Percentiles rank a stretch among this genome's conserved stretches.
phyloP scores from a whole-genome alignment of 2,113 vertebrate species.

The Hypocryptadius cinnamomeus region DNA sequence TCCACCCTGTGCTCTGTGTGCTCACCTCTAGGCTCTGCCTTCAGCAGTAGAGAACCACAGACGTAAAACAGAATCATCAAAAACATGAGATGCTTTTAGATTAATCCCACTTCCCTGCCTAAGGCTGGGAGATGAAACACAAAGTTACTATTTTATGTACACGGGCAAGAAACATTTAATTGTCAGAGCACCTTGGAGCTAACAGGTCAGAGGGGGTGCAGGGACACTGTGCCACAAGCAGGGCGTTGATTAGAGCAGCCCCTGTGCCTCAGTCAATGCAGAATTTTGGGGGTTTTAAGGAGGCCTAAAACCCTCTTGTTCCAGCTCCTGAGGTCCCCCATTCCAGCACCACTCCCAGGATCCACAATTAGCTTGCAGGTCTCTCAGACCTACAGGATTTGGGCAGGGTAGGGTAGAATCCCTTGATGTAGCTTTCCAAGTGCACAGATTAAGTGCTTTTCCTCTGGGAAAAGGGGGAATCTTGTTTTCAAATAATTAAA shows the following conservation, averaged over 20 bases:
- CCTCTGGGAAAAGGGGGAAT: neutral
- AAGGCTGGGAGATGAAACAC: neutral
- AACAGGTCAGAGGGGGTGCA: neutral
- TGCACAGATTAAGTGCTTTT: neutral
- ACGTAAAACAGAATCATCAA: neutral
- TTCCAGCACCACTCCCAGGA: neutral
- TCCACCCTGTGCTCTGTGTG: rapidly evolving
- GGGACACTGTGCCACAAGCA: neutral
- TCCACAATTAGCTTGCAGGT: neutral
- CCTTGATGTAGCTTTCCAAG: neutral
- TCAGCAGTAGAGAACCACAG: neutral
- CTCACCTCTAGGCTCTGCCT: neutral
- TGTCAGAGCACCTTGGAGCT: neutral
- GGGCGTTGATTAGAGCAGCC: neutral
- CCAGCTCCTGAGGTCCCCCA: neutral
- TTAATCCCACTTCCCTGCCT: neutral
- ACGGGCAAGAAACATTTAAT: neutral
- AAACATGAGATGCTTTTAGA: neutral
- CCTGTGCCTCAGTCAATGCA: neutral
- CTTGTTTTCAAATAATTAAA: neutral
- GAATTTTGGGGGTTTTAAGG: neutral
- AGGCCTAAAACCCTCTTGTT: neutral
- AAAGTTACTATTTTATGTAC: neutral
- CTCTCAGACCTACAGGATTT: neutral
- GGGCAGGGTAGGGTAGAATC: neutral